Evolutionary conservation across 2,888 invertebrate species (phyloP), one percentile per base, ranked within the genome.

Genomic region (Stramonita haemastoma): DNA sequence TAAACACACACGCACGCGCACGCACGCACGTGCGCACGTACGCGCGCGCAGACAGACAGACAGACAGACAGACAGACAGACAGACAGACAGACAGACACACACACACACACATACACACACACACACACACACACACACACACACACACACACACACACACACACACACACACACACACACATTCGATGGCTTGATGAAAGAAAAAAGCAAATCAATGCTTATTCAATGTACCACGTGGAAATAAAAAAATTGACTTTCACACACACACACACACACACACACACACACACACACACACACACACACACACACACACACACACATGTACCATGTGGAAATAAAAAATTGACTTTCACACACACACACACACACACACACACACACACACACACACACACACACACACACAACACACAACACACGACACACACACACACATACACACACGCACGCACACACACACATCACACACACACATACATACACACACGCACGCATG

Each of bases 301-400:
- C 34, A 84, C 34, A 84, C 84, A 46, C 34, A 84, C 34, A 84
- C 84, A 34, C 84, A 57, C 57, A 57, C 57, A 57, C 57, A 57
- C 57, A 57, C 57, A n/a, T n/a, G n/a, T n/a, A n/a, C n/a, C n/a
- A n/a, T n/a, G n/a, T n/a, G n/a, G n/a, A n/a, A n/a, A n/a, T n/a
- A n/a, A n/a, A n/a, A n/a, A n/a, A n/a, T n/a, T n/a, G n/a, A n/a
- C n/a, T n/a, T n/a, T n/a, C n/a, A 57, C 57, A 57, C 57, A 84
- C 84, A 84, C 84, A 84, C n/a, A 84, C 85, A 85, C 85, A 85
- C 34, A 85, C 85, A 85, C 36, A 85, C 85, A 85, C 85, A 85
- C 34, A 85, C 56, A 46, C 1, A 87, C 1, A 87, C 15, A 87
- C 22, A 32, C 22, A 70, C 22, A 70, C 19, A 70, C 22, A 70